phyloP scores from a whole-genome alignment of 2,797 vertebrate genomes.

The Lophius americanus region DNA sequence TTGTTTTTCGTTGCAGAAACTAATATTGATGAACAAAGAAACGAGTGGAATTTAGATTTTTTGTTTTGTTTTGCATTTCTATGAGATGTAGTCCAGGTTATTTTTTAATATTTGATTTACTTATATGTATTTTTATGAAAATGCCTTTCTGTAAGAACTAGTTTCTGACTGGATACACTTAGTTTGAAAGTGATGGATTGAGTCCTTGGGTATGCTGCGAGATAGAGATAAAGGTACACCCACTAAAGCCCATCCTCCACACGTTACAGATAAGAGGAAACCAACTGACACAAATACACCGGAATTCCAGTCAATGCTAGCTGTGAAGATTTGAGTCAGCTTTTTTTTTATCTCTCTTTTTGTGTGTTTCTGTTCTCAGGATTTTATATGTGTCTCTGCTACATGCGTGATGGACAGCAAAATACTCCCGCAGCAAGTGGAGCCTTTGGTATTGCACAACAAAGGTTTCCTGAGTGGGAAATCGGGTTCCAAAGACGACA shows the following conservation, averaged over 20 bases:
- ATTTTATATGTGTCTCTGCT: constrained; percentile 34
- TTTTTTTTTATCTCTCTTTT: too few species aligned
- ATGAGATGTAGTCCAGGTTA: too few species aligned
- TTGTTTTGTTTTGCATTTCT: too few species aligned
- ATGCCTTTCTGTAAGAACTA: too few species aligned
- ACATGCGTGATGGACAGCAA: constrained; percentile 48
- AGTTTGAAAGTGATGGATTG: background rate
- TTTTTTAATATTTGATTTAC: too few species aligned
- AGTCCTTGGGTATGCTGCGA: constrained; percentile 35
- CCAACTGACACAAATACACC: constrained; percentile 25
- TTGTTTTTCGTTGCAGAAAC: too few species aligned
- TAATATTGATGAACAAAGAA: too few species aligned
- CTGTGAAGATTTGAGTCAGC: constrained; percentile 34
- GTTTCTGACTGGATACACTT: too few species aligned
- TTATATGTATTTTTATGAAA: too few species aligned
- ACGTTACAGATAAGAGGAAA: constrained; percentile 54
- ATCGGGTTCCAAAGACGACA: constrained; percentile 31
- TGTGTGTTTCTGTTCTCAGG: constrained; percentile 18
- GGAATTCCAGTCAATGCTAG: background rate
- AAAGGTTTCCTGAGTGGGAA: constrained; percentile 23
- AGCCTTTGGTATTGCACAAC: constrained; percentile 22
- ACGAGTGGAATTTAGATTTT: too few species aligned
- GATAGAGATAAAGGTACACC: constrained; percentile 61
- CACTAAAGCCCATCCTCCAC: constrained; percentile 27
- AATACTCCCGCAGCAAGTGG: constrained; percentile 25